Percentiles rank a stretch among this genome's conserved stretches.
These are phyloP conservation scores for Epinephelus moara DNA, from an alignment of 2,113 vertebrate genomes.

Conservation along the genomic window DNA sequence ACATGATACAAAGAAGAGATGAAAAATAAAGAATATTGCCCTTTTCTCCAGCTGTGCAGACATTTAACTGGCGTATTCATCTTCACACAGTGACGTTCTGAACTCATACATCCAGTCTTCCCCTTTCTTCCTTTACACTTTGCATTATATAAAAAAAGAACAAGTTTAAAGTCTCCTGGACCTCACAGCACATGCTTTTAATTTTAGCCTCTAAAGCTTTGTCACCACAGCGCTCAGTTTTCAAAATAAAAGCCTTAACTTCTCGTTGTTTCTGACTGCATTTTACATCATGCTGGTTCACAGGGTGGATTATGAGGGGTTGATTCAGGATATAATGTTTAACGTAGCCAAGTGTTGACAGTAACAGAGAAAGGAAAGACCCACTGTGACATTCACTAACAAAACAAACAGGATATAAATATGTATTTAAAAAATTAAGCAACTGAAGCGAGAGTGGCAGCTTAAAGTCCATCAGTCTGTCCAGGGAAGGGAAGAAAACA, in stretches of 20 bases:
- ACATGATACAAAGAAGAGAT: neutral
- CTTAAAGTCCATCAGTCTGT: neutral
- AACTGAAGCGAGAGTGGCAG: neutral
- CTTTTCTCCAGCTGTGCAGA: neutral
- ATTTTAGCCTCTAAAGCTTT: too few relatives aligned
- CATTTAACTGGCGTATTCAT: too few relatives aligned
- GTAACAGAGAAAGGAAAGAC: too few relatives aligned
- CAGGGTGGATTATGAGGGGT: neutral
- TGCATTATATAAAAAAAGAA: neutral
- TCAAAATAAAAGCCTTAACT: neutral
- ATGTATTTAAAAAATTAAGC: neutral
- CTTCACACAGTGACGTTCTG: too few relatives aligned
- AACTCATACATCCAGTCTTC: too few relatives aligned
- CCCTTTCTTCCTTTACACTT: too few relatives aligned
- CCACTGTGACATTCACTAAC: too few relatives aligned
- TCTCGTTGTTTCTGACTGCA: neutral
- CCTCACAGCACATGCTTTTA: too few relatives aligned
- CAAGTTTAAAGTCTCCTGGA: neutral
- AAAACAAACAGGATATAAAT: too few relatives aligned
- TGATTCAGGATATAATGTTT: neutral
- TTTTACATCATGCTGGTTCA: neutral
- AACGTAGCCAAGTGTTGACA: too few relatives aligned
- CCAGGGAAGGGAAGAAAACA: neutral
- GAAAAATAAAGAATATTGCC: neutral
- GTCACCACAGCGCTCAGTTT: neutral